Conservation (phyloP, 2,797 vertebrate genomes). For the Nasua narica region DNA sequence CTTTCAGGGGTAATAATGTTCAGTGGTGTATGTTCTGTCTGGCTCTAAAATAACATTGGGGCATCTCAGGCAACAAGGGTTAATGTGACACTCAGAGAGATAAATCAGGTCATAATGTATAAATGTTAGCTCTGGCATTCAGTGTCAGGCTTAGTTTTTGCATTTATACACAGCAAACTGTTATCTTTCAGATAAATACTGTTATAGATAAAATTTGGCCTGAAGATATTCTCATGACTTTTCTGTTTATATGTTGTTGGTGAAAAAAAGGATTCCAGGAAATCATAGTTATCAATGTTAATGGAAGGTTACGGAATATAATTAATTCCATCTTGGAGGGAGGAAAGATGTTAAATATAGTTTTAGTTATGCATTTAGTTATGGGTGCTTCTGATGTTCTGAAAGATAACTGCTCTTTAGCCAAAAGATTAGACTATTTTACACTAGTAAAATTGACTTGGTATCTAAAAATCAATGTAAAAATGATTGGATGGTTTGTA, state of each 20-base stretch:
- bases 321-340: not conserved
- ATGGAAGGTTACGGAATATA: not conserved
- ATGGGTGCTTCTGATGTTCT: not conserved
- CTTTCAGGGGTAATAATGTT: constrained; percentile 61
- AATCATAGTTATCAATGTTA: not conserved
- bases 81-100: constrained; percentile 37
- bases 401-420: not conserved
- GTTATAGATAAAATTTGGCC: not conserved
- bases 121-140: constrained; percentile 36
- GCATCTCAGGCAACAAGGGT: constrained; percentile 12
- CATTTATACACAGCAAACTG: not conserved
- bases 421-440: not conserved
- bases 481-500: not conserved
- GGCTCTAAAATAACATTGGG: constrained; percentile 53
- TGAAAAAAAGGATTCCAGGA: constrained; percentile 24
- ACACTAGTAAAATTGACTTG: not conserved
- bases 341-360: not conserved
- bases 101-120: constrained; percentile 22
- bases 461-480: not conserved
- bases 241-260: not conserved
- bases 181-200: not conserved
- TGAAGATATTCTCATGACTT: constrained; percentile 19
- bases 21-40: constrained; percentile 52
- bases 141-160: not conserved
- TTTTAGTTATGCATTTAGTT: constrained; percentile 22